Evolutionary conservation across 2,113 vertebrate genomes (phyloP).

Genomic region (Centropus bengalensis): DNA sequence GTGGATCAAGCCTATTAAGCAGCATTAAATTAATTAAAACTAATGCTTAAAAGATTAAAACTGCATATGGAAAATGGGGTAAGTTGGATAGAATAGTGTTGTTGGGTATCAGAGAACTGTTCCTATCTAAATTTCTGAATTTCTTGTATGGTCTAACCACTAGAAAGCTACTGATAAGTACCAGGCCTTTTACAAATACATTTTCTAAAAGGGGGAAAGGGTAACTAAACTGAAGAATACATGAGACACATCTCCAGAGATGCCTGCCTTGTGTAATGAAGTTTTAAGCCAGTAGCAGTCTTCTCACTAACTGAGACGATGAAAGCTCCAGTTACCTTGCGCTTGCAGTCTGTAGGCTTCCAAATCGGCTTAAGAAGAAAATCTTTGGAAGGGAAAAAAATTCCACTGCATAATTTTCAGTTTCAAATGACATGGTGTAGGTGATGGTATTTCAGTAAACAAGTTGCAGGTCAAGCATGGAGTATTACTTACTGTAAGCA

Average conservation of each 20-base stretch:
- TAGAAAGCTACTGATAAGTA: not conserved
- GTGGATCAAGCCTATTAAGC: not conserved
- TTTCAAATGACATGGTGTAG: not conserved
- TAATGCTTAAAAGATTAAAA: not conserved
- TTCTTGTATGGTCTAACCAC: not conserved
- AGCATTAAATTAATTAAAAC: not conserved
- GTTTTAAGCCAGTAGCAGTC: not conserved
- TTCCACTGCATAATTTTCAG: not conserved
- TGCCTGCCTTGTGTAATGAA: not conserved
- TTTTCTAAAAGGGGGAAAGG: not conserved
- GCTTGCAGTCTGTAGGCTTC: not conserved
- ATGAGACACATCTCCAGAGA: not conserved
- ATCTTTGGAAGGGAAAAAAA: not conserved
- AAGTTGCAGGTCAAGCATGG: not conserved
- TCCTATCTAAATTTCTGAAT: not conserved
- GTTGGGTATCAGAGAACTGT: not conserved
- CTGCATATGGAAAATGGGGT: not conserved
- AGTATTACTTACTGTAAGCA: constrained; percentile 9
- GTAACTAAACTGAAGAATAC: not conserved
- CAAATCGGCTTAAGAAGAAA: not conserved
- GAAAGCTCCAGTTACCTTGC: constrained; percentile 12
- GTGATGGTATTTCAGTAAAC: not conserved
- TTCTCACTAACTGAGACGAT: not conserved
- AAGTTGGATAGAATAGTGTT: not conserved
- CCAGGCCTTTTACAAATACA: not conserved